Base-by-base conservation (phyloP, 2,888 invertebrate species). In the Drosophila paucipuncta region DNA sequence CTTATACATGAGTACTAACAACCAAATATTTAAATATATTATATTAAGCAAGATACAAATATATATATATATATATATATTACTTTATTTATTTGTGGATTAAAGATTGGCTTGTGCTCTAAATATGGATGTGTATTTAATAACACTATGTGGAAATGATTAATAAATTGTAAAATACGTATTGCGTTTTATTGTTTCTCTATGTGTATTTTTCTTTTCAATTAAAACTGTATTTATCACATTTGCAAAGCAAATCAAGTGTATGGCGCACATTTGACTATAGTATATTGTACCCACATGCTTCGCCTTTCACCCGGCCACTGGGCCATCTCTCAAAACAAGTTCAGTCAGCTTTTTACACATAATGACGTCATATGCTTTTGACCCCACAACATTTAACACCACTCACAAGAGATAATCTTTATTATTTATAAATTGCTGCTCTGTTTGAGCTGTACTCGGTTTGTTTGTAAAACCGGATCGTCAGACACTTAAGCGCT, bases 311-410 rank as follows among this genome's bases (percentile, higher is more conserved):
- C 58, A 62, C 67, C 73, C 54, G 62, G 49, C 25, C 37, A 73
- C 61, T 82, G 68, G 77, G 78, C 64, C 78, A 67, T 28, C 41
- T 41, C 25, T 53, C 57, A 68, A 76, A 54, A 59, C 63, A 25
- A 22, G 55, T 57, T 68, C 41, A 61, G 61, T 50, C 31, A 2
- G 52, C 25, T 41, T 52, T 43, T 55, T 49, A 4, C 1, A 50
- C 16, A 3, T 25, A 16, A 58, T 85, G 81, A 90, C 89, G 84
- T 89, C 75, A 83, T 50, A 66, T 78, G 90, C 63, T 73, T 85
- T 89, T 91, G 90, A 91, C 85, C 85, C 82, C 79, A 71, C 76
- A 70, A 74, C 73, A 87, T 85, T 90, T 84, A 84, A 82, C 74
- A 78, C 65, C 72, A 60, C 75, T 58, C 50, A 67, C 55, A 69